Base-by-base conservation (phyloP, 2,888 invertebrate genomes). In the Tetramorium bicarinatum region DNA sequence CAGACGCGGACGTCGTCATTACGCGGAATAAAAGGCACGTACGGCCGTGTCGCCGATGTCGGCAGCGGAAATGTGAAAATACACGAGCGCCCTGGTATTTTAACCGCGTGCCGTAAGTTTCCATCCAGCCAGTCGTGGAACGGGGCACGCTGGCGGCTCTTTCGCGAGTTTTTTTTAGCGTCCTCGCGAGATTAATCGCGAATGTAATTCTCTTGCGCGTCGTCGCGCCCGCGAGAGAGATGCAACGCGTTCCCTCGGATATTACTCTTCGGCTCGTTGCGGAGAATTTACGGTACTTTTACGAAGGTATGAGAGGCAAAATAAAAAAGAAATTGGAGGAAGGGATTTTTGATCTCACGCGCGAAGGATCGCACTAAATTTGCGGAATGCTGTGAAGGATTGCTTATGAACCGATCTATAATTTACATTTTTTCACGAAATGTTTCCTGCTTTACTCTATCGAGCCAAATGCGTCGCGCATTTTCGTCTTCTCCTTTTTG, bases 51-150 rank as follows among this genome's bases (percentile, higher is more conserved):
- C 47, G 74, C 71, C 80, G 81, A 87, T 21, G 54, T 77, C 82
- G 81, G 79, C 79, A 79, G 87, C 81, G 87, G 87, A 87, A 87
- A 87, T 75, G 90, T 88, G 88, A 79, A 81, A 83, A 80, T 71
- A 38, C 83, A 54, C 49, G 47, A 18, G 21, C 59, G 59, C 61
- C 21, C 82, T 75, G 34, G 49, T 77, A 64, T 80, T 77, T 75
- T 41, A 71, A 74, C 62, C 34, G 67, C 71, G n/a, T 25, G 66
- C 38, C 41, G 54, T 80, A 80, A 54, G 67, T 83, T 85, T 66
- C 82, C 69, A 56, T 66, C 59, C 75, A 64, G 38, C 82, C 80
- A 49, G 71, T 34, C 75, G 38, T 71, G 47, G 47, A 56, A 79
- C 47, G 44, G 44, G 59, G 44, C 71, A 59, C 69, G 34, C 41